Conservation (phyloP, 2,113 vertebrate species). For the Buteo buteo region DNA sequence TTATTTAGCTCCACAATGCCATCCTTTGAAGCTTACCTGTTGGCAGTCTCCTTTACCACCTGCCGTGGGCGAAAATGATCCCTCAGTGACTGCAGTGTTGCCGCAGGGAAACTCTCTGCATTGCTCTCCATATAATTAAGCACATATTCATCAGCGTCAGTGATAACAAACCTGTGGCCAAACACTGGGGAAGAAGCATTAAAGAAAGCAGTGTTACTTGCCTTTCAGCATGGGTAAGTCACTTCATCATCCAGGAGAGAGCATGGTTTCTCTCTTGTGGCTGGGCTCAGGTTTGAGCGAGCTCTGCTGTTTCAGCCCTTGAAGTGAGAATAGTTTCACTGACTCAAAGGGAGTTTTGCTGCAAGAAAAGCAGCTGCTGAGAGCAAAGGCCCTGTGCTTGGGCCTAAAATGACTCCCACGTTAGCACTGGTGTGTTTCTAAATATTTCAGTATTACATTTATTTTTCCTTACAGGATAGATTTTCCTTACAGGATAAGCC, state of each 20-base stretch:
- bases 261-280: background rate
- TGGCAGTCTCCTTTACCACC: background rate
- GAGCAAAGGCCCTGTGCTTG: background rate
- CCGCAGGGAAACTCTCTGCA: slow-evolving; percentile 69
- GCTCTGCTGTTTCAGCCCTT: background rate
- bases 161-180: slow-evolving; percentile 84
- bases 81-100: slow-evolving; percentile 77
- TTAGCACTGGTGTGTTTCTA: background rate
- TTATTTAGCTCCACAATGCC: background rate
- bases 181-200: slow-evolving; percentile 77
- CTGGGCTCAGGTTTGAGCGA: background rate
- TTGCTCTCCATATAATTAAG: slow-evolving; percentile 84
- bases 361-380: background rate
- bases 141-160: slow-evolving; percentile 80
- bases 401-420: background rate
- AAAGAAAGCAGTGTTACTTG: background rate
- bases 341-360: background rate
- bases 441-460: background rate
- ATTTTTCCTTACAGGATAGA: background rate
- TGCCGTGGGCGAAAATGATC: slow-evolving; percentile 22
- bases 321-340: background rate
- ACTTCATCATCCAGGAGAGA: background rate
- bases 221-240: background rate
- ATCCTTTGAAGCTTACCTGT: slow-evolving; percentile 49
- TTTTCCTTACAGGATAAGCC: background rate